Percentiles rank a stretch among this genome's conserved stretches.
Evolutionary conservation across 2,888 invertebrate species (phyloP).

Genomic region (Cerastis leucographa): DNA sequence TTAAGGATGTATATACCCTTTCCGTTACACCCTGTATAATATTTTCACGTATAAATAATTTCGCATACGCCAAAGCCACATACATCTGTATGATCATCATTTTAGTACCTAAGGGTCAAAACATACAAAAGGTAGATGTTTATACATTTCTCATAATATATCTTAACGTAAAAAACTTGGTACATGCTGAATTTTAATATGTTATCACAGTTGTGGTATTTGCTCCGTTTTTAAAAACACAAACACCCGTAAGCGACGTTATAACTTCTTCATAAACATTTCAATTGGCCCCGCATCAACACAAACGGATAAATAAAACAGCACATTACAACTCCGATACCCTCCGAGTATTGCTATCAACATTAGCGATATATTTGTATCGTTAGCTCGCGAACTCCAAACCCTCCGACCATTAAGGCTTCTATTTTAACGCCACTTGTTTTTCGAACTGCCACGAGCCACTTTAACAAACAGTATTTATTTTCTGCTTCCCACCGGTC

Average conservation of each 20-base stretch:
- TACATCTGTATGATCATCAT: background rate
- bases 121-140: background rate
- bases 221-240: constrained; percentile 11
- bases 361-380: constrained; percentile 64
- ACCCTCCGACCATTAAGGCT: constrained; percentile 69
- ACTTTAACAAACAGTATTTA: constrained; percentile 80
- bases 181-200: background rate
- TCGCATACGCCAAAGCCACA: background rate
- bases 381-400: constrained; percentile 46
- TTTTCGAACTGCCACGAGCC: constrained; percentile 73
- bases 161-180: background rate
- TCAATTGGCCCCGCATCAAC: constrained; percentile 12
- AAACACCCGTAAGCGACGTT: background rate
- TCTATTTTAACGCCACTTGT: constrained; percentile 72
- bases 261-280: constrained; percentile 11
- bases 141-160: background rate
- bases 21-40: too few species aligned
- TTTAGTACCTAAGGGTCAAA: background rate
- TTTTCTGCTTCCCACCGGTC: constrained; percentile 73
- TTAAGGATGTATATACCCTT: too few species aligned
- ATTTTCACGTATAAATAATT: background rate
- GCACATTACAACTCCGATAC: constrained; percentile 34
- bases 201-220: background rate
- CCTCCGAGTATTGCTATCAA: constrained; percentile 50
- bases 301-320: constrained; percentile 46